Conservation (phyloP, 2,888 invertebrate genomes). For the Hypomecis punctinalis region DNA sequence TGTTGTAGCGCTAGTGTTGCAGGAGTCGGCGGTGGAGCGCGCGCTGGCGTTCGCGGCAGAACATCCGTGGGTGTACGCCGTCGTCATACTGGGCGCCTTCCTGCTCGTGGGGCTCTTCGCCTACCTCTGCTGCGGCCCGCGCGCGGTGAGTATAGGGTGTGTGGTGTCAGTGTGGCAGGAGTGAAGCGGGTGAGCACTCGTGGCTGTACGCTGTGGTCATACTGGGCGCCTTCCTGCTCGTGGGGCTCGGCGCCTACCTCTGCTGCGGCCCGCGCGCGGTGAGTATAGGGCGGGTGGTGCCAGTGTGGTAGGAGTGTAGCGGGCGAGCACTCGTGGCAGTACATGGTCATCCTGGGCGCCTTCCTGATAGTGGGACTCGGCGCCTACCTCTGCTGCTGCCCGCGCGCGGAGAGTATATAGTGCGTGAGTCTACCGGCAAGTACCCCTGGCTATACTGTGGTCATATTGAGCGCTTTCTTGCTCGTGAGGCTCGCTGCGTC, state of each 20-base stretch:
- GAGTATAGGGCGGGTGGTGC: too few relatives aligned
- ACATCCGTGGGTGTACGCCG: slow-evolving; percentile 96
- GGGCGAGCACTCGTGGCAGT: slow-evolving; percentile 95
- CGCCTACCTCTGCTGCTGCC: slow-evolving; percentile 92
- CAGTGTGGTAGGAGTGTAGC: slow-evolving; percentile 78
- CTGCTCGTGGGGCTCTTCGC: slow-evolving; percentile 91
- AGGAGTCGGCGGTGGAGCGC: slow-evolving; percentile 93
- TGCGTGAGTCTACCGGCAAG: too few relatives aligned
- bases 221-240: slow-evolving; percentile 85
- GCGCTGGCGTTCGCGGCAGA: slow-evolving; percentile 91
- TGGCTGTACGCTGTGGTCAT: slow-evolving; percentile 96
- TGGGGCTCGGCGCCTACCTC: slow-evolving; percentile 92
- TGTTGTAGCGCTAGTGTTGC: slow-evolving; percentile 42
- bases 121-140: slow-evolving; percentile 91
- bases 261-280: slow-evolving; percentile 87
- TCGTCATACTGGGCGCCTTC: slow-evolving; percentile 91
- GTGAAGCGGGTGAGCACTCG: slow-evolving; percentile 90
- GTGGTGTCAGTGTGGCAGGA: too few relatives aligned
- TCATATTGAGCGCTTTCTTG: too few relatives aligned
- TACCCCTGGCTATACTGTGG: too few relatives aligned
- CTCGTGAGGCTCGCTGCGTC: too few relatives aligned
- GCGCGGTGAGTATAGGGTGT: slow-evolving; percentile 51
- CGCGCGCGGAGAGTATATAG: slow-evolving; percentile 59
- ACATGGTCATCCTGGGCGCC: slow-evolving; percentile 90
- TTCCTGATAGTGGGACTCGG: slow-evolving; percentile 89